phyloP scores from a whole-genome alignment of 2,888 invertebrate species.

The Phalera bucephala region DNA sequence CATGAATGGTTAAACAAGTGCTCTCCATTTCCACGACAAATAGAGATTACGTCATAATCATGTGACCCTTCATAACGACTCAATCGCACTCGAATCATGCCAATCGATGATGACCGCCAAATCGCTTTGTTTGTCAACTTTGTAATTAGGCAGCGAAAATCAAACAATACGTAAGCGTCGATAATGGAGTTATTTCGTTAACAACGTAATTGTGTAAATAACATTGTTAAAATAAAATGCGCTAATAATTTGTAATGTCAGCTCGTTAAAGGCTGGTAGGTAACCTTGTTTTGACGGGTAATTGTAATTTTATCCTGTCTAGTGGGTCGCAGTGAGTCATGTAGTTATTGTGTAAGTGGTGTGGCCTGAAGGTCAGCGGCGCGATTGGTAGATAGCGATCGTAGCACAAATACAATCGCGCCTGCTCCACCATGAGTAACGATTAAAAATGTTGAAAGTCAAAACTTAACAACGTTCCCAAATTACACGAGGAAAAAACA shows the following conservation, averaged over 20 bases:
- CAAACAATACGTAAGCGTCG: slow-evolving; percentile 9
- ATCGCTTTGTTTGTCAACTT: slow-evolving; percentile 24
- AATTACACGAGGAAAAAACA: neutral
- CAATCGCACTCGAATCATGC: slow-evolving; percentile 43
- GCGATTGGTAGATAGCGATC: slow-evolving; percentile 32
- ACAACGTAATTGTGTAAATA: slow-evolving; percentile 10
- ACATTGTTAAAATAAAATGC: slow-evolving; percentile 4
- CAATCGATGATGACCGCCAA: slow-evolving; percentile 48
- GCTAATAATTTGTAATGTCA: slow-evolving; percentile 1
- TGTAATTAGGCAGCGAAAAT: slow-evolving; percentile 21
- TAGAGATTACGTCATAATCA: slow-evolving; percentile 47
- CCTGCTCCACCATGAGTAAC: neutral
- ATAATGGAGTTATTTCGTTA: slow-evolving; percentile 13
- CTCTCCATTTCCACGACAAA: slow-evolving; percentile 48
- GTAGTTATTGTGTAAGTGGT: slow-evolving; percentile 31
- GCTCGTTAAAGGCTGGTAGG: slow-evolving; percentile 27
- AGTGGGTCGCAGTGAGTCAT: slow-evolving; percentile 44
- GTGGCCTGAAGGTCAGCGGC: slow-evolving; percentile 41
- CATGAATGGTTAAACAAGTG: slow-evolving; percentile 39
- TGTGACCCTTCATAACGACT: slow-evolving; percentile 43
- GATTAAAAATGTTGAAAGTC: neutral
- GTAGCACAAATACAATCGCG: slow-evolving; percentile 7
- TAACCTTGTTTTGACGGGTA: slow-evolving; percentile 44
- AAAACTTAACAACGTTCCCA: neutral
- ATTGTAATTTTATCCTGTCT: slow-evolving; percentile 47